Conservation (phyloP, 2,888 invertebrate genomes). For the Lottia scabra region DNA sequence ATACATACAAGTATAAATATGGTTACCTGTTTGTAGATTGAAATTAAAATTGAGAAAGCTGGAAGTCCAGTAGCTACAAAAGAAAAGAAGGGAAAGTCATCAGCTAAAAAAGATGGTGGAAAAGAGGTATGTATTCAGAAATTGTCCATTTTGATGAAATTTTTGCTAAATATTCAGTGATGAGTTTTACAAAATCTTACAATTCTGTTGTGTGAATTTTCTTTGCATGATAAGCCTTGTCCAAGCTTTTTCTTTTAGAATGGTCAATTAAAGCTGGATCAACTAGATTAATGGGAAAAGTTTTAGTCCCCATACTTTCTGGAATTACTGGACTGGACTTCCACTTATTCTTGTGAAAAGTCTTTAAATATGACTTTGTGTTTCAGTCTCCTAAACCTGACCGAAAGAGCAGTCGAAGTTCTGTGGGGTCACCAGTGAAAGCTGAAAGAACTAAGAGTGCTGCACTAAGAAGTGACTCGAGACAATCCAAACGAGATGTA, state of each 20-base stretch:
- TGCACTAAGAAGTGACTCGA: slow-evolving; percentile 32
- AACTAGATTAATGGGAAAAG: too few relatives aligned
- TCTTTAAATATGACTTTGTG: neutral
- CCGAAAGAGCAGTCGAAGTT: slow-evolving; percentile 9
- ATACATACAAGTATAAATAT: neutral
- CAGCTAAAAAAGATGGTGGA: neutral
- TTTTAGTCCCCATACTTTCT: too few relatives aligned
- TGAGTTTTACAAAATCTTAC: too few relatives aligned
- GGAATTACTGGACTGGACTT: too few relatives aligned
- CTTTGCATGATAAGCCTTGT: too few relatives aligned
- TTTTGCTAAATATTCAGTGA: too few relatives aligned
- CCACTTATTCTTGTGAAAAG: neutral
- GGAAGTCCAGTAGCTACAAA: neutral
- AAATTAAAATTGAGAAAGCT: neutral
- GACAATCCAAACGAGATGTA: slow-evolving; percentile 35
- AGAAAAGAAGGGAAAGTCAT: neutral
- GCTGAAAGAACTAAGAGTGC: slow-evolving; percentile 36
- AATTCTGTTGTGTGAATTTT: too few relatives aligned
- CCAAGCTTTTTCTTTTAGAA: too few relatives aligned
- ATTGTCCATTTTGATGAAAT: too few relatives aligned
- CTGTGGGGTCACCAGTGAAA: slow-evolving; percentile 3
- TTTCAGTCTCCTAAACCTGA: slow-evolving; percentile 25
- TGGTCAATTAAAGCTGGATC: too few relatives aligned
- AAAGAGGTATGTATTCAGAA: neutral
- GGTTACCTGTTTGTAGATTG: neutral